phyloP scores from a whole-genome alignment of 2,113 vertebrate genomes.

The Daubentonia madagascariensis region DNA sequence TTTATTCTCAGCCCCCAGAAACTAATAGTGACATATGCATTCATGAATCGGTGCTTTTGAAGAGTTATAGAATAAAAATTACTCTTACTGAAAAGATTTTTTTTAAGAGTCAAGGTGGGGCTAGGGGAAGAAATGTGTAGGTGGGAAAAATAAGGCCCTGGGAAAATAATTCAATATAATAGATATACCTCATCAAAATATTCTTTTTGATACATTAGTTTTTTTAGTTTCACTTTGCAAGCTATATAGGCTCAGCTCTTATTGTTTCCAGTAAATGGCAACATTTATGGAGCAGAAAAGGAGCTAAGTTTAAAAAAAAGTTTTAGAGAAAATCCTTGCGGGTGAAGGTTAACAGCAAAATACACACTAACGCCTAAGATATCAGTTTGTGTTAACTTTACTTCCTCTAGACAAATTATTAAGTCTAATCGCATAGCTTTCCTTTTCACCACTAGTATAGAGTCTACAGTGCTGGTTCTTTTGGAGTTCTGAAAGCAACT shows the following conservation, averaged over 20 bases:
- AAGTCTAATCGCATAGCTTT: not conserved
- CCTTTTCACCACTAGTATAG: not conserved
- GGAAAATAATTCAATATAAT: slow-evolving; percentile 40
- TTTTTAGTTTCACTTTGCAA: slow-evolving; percentile 61
- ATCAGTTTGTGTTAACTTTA: not conserved
- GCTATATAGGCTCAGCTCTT: slow-evolving; percentile 44
- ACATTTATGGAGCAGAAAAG: slow-evolving; percentile 47
- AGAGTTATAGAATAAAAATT: not conserved
- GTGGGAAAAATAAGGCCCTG: not conserved
- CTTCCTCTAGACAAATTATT: not conserved
- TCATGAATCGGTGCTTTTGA: not conserved
- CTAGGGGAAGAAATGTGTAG: not conserved
- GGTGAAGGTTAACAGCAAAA: not conserved
- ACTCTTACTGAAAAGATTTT: slow-evolving; percentile 3
- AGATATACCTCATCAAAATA: not conserved
- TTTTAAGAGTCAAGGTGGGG: not conserved
- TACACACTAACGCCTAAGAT: not conserved
- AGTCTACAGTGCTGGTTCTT: not conserved
- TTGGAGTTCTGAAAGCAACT: slow-evolving; percentile 36
- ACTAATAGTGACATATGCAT: not conserved
- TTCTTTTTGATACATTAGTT: not conserved
- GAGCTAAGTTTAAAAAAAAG: slow-evolving; percentile 31
- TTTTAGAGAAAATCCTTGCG: slow-evolving; percentile 9
- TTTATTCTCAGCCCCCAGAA: not conserved
- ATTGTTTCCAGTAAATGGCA: slow-evolving; percentile 61